Evolutionary conservation across 2,113 vertebrate species (phyloP), one percentile per base, ranked within the genome.

Genomic region (Indicator maculatus): DNA sequence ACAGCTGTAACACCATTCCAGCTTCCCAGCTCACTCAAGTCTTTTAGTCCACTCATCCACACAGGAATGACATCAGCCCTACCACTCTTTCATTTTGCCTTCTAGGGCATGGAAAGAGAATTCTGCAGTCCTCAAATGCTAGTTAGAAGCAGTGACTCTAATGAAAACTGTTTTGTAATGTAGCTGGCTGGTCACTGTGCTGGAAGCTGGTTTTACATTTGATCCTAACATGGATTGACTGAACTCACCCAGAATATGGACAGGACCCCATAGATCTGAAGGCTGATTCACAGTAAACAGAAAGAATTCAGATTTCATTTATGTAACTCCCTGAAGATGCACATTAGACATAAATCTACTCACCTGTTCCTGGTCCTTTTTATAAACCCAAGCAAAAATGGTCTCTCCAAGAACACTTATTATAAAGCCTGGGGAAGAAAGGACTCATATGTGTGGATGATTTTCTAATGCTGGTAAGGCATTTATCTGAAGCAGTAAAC

Each of bases 121-220:
- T 20, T 27, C 59, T 11, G 8, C 9, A 27, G 23, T 60, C 86
- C 63, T 85, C n/a, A 80, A 41, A 39, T 30, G 38, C n/a, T 71
- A 61, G 19, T 80, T 86, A 86, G 73, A 26, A 86, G 60, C 23
- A 39, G 10, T 60, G 87, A 71, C 38, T 81, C n/a, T 53, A 72
- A 77, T 24, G 12, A 78, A 78, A 66, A 69, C 12, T 30, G 30
- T 44, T 93, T 56, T 69, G 45, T 19, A 53, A 70, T 20, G 12
- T 45, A 59, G 64, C 71, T 87, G 83, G 63, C 16, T 84, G 50
- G 61, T 83, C 65, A 66, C 50, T 78, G 45, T 60, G 77, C 63
- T 93, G 36, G 79, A 94, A 95, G 69, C 27, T 83, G 50, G 4
- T 97, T 96, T 85, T 60, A 66, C 39, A 80, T 93, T 71, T 89